Conservation (phyloP, 2,888 invertebrate species). For the Acholoe squamosa region DNA sequence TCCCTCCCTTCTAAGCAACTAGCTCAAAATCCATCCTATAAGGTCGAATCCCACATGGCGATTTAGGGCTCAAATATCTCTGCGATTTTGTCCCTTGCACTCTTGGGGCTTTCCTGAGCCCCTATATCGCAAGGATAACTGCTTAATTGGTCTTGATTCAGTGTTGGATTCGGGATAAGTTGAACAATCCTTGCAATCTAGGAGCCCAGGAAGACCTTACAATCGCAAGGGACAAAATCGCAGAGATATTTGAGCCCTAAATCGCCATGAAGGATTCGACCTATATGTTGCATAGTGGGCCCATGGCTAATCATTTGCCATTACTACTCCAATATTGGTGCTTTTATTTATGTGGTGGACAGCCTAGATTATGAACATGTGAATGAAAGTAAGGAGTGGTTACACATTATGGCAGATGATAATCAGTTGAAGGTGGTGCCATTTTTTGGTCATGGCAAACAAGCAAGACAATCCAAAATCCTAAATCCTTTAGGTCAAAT, state of each 20-base stretch:
- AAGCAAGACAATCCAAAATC: not conserved
- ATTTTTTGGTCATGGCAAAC: conserved; percentile 41
- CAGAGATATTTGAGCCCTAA: too few species aligned
- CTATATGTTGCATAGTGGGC: not conserved
- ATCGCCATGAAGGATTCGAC: not conserved
- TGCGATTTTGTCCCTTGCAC: too few species aligned
- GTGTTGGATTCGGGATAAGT: too few species aligned
- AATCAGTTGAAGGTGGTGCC: not conserved
- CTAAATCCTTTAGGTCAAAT: too few species aligned
- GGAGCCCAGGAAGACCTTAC: too few species aligned
- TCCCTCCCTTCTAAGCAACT: not conserved
- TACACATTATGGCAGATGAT: not conserved
- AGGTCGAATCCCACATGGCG: too few species aligned
- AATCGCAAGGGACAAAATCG: too few species aligned
- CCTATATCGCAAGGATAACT: too few species aligned
- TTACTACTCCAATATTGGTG: not conserved
- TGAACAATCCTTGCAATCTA: not conserved
- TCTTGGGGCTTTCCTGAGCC: too few species aligned
- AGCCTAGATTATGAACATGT: not conserved
- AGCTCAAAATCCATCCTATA: not conserved
- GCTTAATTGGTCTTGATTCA: too few species aligned
- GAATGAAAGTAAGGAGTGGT: not conserved
- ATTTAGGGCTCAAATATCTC: too few species aligned
- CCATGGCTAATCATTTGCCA: not conserved
- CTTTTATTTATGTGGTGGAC: not conserved